phyloP scores from a whole-genome alignment of 2,888 invertebrate species.

The Drosophila rellima region DNA sequence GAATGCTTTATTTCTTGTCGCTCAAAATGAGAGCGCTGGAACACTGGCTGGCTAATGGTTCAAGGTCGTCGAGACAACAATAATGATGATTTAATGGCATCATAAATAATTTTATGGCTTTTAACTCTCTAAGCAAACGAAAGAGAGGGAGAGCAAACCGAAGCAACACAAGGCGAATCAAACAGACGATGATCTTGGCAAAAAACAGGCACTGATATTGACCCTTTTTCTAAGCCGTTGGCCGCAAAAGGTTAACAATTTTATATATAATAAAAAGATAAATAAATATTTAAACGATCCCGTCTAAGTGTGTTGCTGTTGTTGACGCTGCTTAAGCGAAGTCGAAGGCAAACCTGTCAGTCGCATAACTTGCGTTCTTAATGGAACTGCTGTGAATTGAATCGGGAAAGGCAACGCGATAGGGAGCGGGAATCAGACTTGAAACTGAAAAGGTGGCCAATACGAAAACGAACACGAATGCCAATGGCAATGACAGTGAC shows the following conservation, averaged over 20 bases:
- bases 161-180: slow-evolving; percentile 19
- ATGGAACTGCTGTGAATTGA: slow-evolving; percentile 31
- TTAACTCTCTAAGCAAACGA: slow-evolving; percentile 72
- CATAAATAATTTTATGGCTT: slow-evolving; percentile 85
- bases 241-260: slow-evolving; percentile 27
- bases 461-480: slow-evolving; percentile 1
- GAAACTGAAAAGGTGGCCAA: slow-evolving; percentile 26
- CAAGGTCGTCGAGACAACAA: slow-evolving; percentile 84
- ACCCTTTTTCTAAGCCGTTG: slow-evolving; percentile 2
- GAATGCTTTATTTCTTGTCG: slow-evolving; percentile 33
- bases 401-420: not conserved
- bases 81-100: slow-evolving; percentile 85
- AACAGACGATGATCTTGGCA: slow-evolving; percentile 33
- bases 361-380: slow-evolving; percentile 64
- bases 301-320: not conserved
- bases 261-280: slow-evolving; percentile 1
- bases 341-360: slow-evolving; percentile 1
- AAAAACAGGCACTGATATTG: slow-evolving; percentile 1
- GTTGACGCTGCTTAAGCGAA: not conserved
- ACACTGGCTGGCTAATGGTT: slow-evolving; percentile 64
- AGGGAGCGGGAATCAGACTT: not conserved
- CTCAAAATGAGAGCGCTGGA: slow-evolving; percentile 62
- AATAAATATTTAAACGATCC: slow-evolving; percentile 10
- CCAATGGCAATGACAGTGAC: not conserved
- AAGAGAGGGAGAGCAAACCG: slow-evolving; percentile 16